Evolutionary conservation across 1,140 invertebrate genomes (phyloP).

Genomic region (Adoxophyes honmai): DNA sequence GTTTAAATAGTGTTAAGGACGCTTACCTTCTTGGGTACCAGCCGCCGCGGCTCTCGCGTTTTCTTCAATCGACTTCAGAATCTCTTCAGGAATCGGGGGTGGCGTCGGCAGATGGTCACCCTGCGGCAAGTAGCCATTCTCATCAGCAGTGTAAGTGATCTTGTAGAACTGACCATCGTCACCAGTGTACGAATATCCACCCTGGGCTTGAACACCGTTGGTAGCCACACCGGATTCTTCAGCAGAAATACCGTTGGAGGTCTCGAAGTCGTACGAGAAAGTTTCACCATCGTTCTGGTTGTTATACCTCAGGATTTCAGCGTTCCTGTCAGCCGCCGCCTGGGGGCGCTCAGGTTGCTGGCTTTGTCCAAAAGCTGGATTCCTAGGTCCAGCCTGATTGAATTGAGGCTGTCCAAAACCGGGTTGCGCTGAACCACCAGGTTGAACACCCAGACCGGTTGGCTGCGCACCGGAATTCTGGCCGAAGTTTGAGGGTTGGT

Average conservation of each 20-base stretch:
- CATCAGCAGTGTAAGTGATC: constrained; percentile 88
- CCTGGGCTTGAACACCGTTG: constrained; percentile 61
- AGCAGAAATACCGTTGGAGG: constrained; percentile 67
- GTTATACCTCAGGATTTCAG: constrained; percentile 54
- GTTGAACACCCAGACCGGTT: constrained; percentile 18
- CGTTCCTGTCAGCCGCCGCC: constrained; percentile 49
- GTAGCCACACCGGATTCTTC: constrained; percentile 62
- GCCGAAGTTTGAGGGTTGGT: not conserved
- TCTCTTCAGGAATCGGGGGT: constrained; percentile 69
- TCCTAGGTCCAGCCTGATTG: not conserved
- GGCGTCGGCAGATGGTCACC: constrained; percentile 72
- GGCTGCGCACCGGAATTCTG: constrained; percentile 10
- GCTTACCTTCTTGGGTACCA: constrained; percentile 66
- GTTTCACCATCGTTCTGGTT: constrained; percentile 58
- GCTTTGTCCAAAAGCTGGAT: constrained; percentile 21
- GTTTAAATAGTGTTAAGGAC: no score
- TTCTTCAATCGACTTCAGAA: constrained; percentile 63
- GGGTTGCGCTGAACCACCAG: not conserved
- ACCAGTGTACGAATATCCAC: constrained; percentile 65
- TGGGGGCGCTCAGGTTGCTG: constrained; percentile 53
- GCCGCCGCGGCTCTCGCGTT: constrained; percentile 64
- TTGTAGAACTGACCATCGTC: constrained; percentile 84
- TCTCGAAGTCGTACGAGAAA: constrained; percentile 64
- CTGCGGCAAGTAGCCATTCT: constrained; percentile 83
- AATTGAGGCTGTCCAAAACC: constrained; percentile 16